A percentile compares a stretch with the other conserved stretches of the same genome.
Evolutionary conservation across 1,140 invertebrate genomes (phyloP).

Genomic region (Eumaeus atala): DNA sequence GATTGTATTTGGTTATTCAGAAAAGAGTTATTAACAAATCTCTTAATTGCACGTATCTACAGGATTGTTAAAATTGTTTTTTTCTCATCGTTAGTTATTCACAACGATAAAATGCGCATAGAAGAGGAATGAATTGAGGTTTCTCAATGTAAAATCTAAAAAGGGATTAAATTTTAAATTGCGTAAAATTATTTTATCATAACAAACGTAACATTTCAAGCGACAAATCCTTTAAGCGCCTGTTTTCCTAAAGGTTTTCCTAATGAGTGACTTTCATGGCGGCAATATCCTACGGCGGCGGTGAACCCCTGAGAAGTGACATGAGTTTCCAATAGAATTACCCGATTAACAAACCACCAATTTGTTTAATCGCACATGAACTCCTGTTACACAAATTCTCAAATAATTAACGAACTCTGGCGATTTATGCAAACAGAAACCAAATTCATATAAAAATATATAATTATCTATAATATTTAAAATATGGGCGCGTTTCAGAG

Average conservation of each 20-base stretch:
- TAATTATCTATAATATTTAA: constrained; percentile 9
- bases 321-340: constrained; percentile 53
- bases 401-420: too few relatives aligned
- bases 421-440: too few relatives aligned
- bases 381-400: not conserved
- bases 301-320: constrained; percentile 38
- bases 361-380: constrained; percentile 12
- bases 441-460: not conserved
- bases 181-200: not conserved
- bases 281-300: constrained; percentile 20
- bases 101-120: too few relatives aligned
- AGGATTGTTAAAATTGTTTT: too few relatives aligned
- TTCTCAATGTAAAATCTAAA: too few relatives aligned
- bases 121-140: too few relatives aligned
- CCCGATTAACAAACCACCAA: constrained; percentile 29
- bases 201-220: constrained; percentile 38
- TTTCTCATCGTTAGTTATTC: too few relatives aligned
- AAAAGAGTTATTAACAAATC: too few relatives aligned
- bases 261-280: constrained; percentile 46
- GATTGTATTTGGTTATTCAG: too few relatives aligned
- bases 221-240: constrained; percentile 44
- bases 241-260: constrained; percentile 52
- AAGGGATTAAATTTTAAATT: too few relatives aligned
- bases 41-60: too few relatives aligned
- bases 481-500: constrained; percentile 13